Conservation (phyloP, 2,113 vertebrate species). For the Junco hyemalis region DNA sequence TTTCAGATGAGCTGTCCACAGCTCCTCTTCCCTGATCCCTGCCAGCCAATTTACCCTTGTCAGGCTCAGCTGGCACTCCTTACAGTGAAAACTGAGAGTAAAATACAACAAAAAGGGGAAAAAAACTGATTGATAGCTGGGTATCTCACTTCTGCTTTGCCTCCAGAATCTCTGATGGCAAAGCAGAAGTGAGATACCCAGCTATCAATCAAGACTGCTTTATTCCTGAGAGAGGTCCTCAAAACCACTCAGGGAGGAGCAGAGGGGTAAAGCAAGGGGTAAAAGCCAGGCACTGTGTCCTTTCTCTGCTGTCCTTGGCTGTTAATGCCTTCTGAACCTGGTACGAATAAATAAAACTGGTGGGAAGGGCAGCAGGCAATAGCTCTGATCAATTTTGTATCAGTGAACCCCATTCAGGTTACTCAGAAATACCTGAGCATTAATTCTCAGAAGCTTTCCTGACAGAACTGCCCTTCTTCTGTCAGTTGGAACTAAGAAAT, state of each 20-base stretch:
- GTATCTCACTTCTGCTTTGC: too few relatives aligned
- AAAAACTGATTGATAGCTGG: too few relatives aligned
- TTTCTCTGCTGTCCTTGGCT: background rate
- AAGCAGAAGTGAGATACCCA: background rate
- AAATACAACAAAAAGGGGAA: background rate
- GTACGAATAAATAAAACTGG: background rate
- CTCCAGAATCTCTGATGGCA: background rate
- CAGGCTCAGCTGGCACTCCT: background rate
- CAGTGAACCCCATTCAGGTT: background rate
- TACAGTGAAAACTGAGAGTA: background rate
- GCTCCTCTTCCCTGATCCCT: background rate
- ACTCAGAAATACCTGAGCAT: background rate
- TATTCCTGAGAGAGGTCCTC: background rate
- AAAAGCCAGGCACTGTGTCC: background rate
- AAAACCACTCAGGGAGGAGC: background rate
- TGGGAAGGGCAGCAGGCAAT: background rate
- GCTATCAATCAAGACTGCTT: background rate
- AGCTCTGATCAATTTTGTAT: background rate
- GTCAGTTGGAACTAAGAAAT: background rate
- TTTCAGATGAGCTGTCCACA: background rate
- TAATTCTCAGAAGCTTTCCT: background rate
- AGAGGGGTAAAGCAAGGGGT: background rate
- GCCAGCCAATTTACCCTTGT: background rate
- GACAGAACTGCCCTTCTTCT: background rate
- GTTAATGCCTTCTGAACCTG: background rate